Evolutionary conservation across 2,113 vertebrate genomes (phyloP), one percentile per base, ranked within the genome.

Genomic region (Paramisgurnus dabryanus): DNA sequence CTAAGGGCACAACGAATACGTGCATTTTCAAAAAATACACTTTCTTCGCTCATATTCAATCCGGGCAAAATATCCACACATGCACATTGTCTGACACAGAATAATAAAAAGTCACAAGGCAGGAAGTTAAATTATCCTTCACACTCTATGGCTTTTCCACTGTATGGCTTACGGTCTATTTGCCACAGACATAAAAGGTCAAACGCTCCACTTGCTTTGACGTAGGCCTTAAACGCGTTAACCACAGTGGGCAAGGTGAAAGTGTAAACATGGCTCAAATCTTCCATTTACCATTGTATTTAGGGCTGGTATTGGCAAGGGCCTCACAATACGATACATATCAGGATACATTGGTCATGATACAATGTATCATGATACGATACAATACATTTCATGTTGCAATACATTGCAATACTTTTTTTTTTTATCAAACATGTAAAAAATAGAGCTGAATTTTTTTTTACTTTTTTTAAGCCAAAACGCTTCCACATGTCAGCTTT

Each of bases 131-230:
- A 17, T 22, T 47, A 60, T 72, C 82, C 82, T 85, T 84, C 85
- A 77, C 71, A 41, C 79, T 63, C 27, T 41, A 12, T 34, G 27
- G 27, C 27, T 34, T 34, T 34, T 34, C 1, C 27, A 34, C 27
- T 34, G 27, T 3, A 34, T 34, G 27, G 27, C 27, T 34, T 34
- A 34, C 3, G 27, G 27, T 34, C 17, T 40, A 65, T 78, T 17
- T 47, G 76, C 58, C 58, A 58, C 22, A 65, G 7, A 68, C 85
- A 68, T 58, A 67, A 17, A 27, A 55, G 18, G 41, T 64, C 63
- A 83, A 80, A 69, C 50, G 63, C 49, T 41, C n/a, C 11, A 82
- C 45, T 69, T 55, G 69, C 39, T 82, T 78, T 85, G 61, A 81
- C 17, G 22, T 66, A 80, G 53, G 50, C 41, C 50, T 17, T 49